A percentile compares a stretch with the other conserved stretches of the same genome.
phyloP scores from a whole-genome alignment of 1,140 invertebrate species.

The Macrobrachium rosenbergii region DNA sequence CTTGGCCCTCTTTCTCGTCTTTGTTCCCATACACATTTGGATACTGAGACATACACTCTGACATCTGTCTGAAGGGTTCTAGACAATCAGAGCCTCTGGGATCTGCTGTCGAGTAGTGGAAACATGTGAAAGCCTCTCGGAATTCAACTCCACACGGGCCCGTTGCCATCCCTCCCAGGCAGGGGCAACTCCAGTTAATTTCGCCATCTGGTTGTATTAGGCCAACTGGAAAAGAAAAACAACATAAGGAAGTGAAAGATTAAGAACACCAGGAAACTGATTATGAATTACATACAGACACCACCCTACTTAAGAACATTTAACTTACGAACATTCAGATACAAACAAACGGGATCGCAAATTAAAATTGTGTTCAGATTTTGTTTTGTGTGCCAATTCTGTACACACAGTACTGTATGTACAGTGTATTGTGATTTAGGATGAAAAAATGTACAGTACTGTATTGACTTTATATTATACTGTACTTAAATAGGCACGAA shows the following conservation, averaged over 20 bases:
- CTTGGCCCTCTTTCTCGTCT: slow-evolving; percentile 68
- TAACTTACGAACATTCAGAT: too few relatives aligned
- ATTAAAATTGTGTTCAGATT: too few relatives aligned
- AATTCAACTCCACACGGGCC: slow-evolving; percentile 95
- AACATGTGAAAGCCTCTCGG: slow-evolving; percentile 93
- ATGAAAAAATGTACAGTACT: too few relatives aligned
- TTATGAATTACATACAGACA: neutral
- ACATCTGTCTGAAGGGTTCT: slow-evolving; percentile 91
- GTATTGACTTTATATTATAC: too few relatives aligned
- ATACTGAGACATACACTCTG: slow-evolving; percentile 91
- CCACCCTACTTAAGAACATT: neutral
- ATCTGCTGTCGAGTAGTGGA: slow-evolving; percentile 83
- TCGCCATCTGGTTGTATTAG: slow-evolving; percentile 88
- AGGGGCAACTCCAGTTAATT: slow-evolving; percentile 98
- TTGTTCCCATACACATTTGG: slow-evolving; percentile 86
- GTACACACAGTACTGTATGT: too few relatives aligned
- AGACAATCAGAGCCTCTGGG: slow-evolving; percentile 92
- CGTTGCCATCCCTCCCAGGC: slow-evolving; percentile 94
- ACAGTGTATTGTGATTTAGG: too few relatives aligned
- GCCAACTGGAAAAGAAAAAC: slow-evolving; percentile 75
- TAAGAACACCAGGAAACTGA: neutral
- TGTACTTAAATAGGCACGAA: too few relatives aligned
- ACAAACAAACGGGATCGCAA: too few relatives aligned
- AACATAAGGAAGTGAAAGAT: neutral
- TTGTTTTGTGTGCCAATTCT: too few relatives aligned